A percentile compares a stretch with the other conserved stretches of the same genome.
phyloP scores from a whole-genome alignment of 2,797 vertebrate genomes.

The Sciaenops ocellatus region DNA sequence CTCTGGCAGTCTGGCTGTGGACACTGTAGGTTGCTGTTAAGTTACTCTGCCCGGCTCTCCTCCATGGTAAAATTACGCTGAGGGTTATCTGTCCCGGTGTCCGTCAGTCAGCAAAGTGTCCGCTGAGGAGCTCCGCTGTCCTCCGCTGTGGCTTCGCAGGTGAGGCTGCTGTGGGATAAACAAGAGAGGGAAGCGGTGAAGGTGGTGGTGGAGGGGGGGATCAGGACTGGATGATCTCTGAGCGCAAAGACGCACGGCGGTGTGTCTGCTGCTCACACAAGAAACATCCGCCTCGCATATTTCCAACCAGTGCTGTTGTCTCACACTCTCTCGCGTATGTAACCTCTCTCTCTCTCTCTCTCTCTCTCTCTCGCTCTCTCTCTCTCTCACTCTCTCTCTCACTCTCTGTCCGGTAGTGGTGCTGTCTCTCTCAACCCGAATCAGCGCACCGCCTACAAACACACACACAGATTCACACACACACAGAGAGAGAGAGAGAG shows the following conservation, averaged over 20 bases:
- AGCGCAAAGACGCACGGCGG: slow-evolving; percentile 72
- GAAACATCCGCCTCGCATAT: slow-evolving; percentile 54
- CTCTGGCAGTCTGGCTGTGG: slow-evolving; percentile 37
- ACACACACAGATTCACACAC: slow-evolving; percentile 1
- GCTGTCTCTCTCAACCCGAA: slow-evolving; percentile 32
- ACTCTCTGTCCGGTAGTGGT: slow-evolving; percentile 39
- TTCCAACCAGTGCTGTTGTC: slow-evolving; percentile 34
- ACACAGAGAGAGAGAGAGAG: too few species aligned
- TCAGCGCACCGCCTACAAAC: slow-evolving; percentile 19
- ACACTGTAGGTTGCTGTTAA: slow-evolving; percentile 22
- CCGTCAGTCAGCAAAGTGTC: slow-evolving; percentile 59
- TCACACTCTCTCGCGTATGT: slow-evolving; percentile 31
- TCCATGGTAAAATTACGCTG: slow-evolving; percentile 62
- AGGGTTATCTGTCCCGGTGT: slow-evolving; percentile 39
- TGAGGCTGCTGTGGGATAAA: slow-evolving; percentile 60
- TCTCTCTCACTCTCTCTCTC: slow-evolving; percentile 37
- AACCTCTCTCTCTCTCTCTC: slow-evolving; percentile 30
- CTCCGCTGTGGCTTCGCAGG: slow-evolving; percentile 59
- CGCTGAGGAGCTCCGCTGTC: slow-evolving; percentile 50
- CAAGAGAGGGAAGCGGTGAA: slow-evolving; percentile 19
- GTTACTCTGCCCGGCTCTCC: slow-evolving; percentile 63
- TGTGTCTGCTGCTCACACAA: slow-evolving; percentile 50
- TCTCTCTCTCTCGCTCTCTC: slow-evolving; percentile 43
- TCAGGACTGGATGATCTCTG: slow-evolving; percentile 44
- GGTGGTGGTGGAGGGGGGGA: background rate